phyloP scores from a whole-genome alignment of 2,888 invertebrate species.

The Spodoptera picta region DNA sequence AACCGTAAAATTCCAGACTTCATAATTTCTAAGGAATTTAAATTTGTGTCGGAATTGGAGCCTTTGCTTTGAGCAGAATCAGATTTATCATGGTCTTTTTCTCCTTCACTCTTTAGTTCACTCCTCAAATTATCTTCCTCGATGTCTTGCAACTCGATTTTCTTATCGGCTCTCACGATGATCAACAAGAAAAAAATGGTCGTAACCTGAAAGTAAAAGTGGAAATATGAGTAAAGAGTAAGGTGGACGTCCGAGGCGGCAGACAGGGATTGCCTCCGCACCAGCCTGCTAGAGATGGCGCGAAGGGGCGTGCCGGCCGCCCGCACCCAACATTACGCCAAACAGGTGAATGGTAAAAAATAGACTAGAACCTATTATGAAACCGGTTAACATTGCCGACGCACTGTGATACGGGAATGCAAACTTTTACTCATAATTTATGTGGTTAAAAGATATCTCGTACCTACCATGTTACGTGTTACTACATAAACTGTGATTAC shows the following conservation, averaged over 20 bases:
- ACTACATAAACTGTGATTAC: slow-evolving; percentile 58
- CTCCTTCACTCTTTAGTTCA: slow-evolving; percentile 89
- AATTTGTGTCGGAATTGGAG: slow-evolving; percentile 54
- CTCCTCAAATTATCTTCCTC: slow-evolving; percentile 91
- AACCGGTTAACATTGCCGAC: slow-evolving; percentile 75
- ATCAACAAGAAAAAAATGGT: slow-evolving; percentile 72
- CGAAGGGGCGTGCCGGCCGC: slow-evolving; percentile 64
- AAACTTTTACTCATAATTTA: slow-evolving; percentile 85
- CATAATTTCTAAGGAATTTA: slow-evolving; percentile 73
- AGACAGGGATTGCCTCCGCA: slow-evolving; percentile 61
- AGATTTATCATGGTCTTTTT: slow-evolving; percentile 70
- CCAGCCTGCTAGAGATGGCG: slow-evolving; percentile 67
- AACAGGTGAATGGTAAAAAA: slow-evolving; percentile 86
- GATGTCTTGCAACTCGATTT: slow-evolving; percentile 92
- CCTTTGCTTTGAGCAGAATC: slow-evolving; percentile 61
- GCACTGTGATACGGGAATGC: slow-evolving; percentile 77
- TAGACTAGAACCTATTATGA: slow-evolving; percentile 78
- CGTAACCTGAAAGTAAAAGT: slow-evolving; percentile 83
- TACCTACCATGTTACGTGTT: slow-evolving; percentile 64
- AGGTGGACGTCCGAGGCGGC: slow-evolving; percentile 64
- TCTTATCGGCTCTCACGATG: slow-evolving; percentile 86
- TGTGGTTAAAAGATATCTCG: slow-evolving; percentile 76
- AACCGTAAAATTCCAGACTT: slow-evolving; percentile 75
- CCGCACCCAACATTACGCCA: slow-evolving; percentile 62
- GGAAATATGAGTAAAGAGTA: slow-evolving; percentile 62